These are phyloP conservation scores for Drosophila monieri DNA, from an alignment of 2,888 invertebrate species.

Conservation along the genomic window DNA sequence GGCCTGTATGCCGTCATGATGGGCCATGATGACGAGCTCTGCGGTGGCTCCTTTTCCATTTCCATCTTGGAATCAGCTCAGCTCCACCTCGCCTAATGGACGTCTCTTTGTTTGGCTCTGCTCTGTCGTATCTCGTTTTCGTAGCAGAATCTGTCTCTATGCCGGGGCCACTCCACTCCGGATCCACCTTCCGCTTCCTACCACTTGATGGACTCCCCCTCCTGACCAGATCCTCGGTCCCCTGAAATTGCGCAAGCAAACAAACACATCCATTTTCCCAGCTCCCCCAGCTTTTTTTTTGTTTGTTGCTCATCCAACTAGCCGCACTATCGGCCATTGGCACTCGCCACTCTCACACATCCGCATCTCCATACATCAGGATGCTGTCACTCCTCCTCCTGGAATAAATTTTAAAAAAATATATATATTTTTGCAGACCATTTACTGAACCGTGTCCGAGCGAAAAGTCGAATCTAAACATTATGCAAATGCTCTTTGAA, in stretches of 20 bases:
- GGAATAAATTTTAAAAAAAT: constrained; percentile 37
- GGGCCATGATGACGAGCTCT: constrained; percentile 28
- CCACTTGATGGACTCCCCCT: constrained; percentile 19
- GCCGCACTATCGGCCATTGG: constrained; percentile 42
- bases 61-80: constrained; percentile 28
- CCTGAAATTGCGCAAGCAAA: constrained; percentile 64
- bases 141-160: constrained; percentile 58
- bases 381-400: constrained; percentile 3
- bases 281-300: constrained; percentile 2
- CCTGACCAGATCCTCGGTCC: background rate
- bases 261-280: constrained; percentile 55
- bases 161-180: constrained; percentile 17
- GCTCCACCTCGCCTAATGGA: constrained; percentile 57
- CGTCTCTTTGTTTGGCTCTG: constrained; percentile 54
- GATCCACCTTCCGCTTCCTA: constrained; percentile 23
- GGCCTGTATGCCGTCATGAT: constrained; percentile 19
- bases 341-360: constrained; percentile 22
- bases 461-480: constrained; percentile 41
- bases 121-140: constrained; percentile 71
- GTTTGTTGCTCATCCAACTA: constrained; percentile 39
- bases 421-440: constrained; percentile 21
- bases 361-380: constrained; percentile 8
- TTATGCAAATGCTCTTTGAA: constrained; percentile 45
- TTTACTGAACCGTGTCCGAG: constrained; percentile 34
- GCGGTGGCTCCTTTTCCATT: constrained; percentile 51